Percentiles rank a stretch among this genome's conserved stretches.
phyloP scores from a whole-genome alignment of 1,140 invertebrate genomes.

The Anastrepha ludens region DNA sequence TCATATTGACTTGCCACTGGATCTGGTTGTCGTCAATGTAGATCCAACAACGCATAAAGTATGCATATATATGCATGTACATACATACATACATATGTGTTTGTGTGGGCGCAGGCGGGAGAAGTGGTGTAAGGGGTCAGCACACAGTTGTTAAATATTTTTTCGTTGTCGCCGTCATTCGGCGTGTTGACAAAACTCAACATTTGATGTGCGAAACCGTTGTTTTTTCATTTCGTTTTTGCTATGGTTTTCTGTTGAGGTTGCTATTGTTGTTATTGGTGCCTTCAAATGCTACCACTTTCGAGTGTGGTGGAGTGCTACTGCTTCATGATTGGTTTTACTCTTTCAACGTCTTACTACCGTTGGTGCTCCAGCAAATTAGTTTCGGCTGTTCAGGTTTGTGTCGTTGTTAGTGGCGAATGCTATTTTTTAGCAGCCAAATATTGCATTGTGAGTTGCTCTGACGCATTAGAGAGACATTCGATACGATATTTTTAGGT shows the following conservation, averaged over 20 bases:
- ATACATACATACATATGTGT: neutral
- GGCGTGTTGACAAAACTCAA: slow-evolving; percentile 43
- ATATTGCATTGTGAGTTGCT: slow-evolving; percentile 31
- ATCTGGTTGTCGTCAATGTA: slow-evolving; percentile 28
- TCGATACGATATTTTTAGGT: slow-evolving; percentile 36
- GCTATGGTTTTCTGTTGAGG: neutral
- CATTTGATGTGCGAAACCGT: slow-evolving; percentile 23
- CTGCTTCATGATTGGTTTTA: slow-evolving; percentile 21
- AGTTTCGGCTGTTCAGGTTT: neutral
- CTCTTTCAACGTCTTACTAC: neutral
- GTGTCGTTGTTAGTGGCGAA: neutral
- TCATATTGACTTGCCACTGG: slow-evolving; percentile 48
- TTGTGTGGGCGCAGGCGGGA: slow-evolving; percentile 18
- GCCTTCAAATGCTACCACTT: slow-evolving; percentile 17
- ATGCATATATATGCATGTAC: neutral
- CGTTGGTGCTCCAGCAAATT: slow-evolving; percentile 39
- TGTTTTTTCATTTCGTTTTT: slow-evolving; percentile 10
- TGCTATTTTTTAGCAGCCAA: neutral
- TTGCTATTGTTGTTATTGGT: slow-evolving; percentile 9
- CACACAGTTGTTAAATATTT: neutral
- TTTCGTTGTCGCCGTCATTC: neutral
- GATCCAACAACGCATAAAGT: slow-evolving; percentile 10
- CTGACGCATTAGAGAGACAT: slow-evolving; percentile 45
- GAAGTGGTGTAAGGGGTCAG: neutral
- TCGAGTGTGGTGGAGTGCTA: neutral